phyloP scores from a whole-genome alignment of 2,888 invertebrate genomes.

The Mesoligia furuncula region DNA sequence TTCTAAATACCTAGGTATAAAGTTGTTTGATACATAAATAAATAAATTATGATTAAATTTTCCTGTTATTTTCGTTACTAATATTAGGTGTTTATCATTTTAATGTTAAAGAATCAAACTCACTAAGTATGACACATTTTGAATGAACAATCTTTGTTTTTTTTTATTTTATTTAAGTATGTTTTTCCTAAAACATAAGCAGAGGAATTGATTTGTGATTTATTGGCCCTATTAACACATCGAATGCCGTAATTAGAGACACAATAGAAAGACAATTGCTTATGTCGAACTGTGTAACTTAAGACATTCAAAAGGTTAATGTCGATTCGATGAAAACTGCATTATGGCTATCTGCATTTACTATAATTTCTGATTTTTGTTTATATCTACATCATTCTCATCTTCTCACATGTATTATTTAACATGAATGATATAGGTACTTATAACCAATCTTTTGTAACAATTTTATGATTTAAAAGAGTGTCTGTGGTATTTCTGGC shows the following conservation, averaged over 20 bases:
- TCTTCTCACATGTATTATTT: too few species aligned
- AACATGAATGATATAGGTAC: too few species aligned
- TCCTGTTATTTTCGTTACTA: slow-evolving; percentile 33
- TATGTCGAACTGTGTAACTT: too few species aligned
- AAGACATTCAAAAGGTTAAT: too few species aligned
- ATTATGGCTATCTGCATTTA: background rate
- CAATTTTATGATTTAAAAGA: too few species aligned
- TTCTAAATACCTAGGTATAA: slow-evolving; percentile 12
- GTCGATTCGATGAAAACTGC: background rate
- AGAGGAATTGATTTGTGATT: background rate
- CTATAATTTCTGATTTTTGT: background rate
- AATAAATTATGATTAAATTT: slow-evolving; percentile 7
- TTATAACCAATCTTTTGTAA: too few species aligned
- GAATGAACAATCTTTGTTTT: too few species aligned
- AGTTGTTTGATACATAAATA: background rate
- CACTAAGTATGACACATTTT: slow-evolving; percentile 10
- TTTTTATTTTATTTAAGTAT: background rate
- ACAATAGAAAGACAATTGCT: too few species aligned
- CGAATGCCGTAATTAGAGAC: too few species aligned
- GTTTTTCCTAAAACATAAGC: background rate
- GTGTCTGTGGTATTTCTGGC: too few species aligned
- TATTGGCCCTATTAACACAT: background rate
- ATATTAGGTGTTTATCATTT: background rate
- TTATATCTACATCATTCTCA: too few species aligned
- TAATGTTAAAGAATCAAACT: background rate